phyloP scores from a whole-genome alignment of 2,888 invertebrate genomes.

The Tanytarsus gracilentus region DNA sequence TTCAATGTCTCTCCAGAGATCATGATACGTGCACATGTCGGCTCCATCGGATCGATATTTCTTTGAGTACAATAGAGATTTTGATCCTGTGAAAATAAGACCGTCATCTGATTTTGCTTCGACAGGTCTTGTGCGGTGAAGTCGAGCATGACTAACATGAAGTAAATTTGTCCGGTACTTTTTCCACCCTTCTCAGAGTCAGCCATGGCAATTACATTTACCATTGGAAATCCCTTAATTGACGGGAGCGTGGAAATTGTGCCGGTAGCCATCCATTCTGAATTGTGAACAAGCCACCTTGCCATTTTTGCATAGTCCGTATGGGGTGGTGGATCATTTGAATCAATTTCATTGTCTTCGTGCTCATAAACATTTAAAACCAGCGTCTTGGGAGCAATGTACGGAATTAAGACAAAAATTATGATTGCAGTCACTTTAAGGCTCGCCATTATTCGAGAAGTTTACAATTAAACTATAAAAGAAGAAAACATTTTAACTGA shows the following conservation, averaged over 20 bases:
- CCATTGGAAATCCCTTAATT: slow-evolving; percentile 40
- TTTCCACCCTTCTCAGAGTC: slow-evolving; percentile 35
- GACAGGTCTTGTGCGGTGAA: slow-evolving; percentile 40
- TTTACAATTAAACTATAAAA: too few relatives aligned
- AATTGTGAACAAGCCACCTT: slow-evolving; percentile 38
- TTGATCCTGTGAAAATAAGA: slow-evolving; percentile 39
- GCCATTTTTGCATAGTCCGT: slow-evolving; percentile 40
- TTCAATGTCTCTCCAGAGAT: slow-evolving; percentile 37
- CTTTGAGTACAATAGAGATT: slow-evolving; percentile 36
- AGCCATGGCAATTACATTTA: slow-evolving; percentile 42
- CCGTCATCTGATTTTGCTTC: slow-evolving; percentile 38
- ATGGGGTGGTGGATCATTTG: slow-evolving; percentile 29
- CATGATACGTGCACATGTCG: slow-evolving; percentile 39
- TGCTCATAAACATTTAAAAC: not conserved
- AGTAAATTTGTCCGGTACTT: slow-evolving; percentile 40
- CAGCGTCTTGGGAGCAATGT: not conserved
- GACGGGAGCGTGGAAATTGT: slow-evolving; percentile 38
- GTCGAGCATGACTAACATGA: slow-evolving; percentile 40
- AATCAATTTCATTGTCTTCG: slow-evolving; percentile 1
- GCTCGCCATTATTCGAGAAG: too few relatives aligned
- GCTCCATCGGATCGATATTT: slow-evolving; percentile 42
- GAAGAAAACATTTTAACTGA: too few relatives aligned
- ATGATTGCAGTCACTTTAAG: not conserved
- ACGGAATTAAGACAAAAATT: not conserved
- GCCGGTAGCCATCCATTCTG: slow-evolving; percentile 40